Conservation (phyloP, 2,888 invertebrate genomes). For the Eupithecia pulchellata region DNA sequence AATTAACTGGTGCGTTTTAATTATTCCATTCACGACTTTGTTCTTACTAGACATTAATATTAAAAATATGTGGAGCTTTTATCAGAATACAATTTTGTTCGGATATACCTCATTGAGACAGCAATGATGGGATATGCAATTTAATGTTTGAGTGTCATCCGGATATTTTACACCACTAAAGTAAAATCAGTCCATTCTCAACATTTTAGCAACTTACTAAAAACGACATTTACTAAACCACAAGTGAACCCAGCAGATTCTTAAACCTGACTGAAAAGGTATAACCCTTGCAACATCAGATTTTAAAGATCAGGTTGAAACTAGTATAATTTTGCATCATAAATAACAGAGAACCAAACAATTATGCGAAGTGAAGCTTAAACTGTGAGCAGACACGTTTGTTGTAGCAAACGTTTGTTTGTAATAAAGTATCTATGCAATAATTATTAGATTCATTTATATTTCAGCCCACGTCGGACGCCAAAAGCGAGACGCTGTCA, state of each 20-base stretch:
- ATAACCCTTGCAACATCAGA: not conserved
- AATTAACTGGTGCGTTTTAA: not conserved
- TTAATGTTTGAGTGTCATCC: not conserved
- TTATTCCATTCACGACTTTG: not conserved
- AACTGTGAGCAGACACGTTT: not conserved
- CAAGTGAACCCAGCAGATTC: not conserved
- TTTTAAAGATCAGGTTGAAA: not conserved
- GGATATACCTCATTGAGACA: not conserved
- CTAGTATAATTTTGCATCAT: not conserved
- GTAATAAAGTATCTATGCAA: not conserved
- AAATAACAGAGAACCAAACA: not conserved
- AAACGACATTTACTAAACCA: not conserved
- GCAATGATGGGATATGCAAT: not conserved
- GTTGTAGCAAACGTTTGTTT: too few relatives aligned
- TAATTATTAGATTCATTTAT: slow-evolving; percentile 15
- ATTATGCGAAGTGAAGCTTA: not conserved
- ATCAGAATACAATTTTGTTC: not conserved
- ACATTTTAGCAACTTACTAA: not conserved
- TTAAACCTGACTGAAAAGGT: not conserved
- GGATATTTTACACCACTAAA: not conserved
- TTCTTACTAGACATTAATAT: not conserved
- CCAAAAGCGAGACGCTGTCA: slow-evolving; percentile 61
- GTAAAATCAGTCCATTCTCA: not conserved
- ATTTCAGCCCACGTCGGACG: slow-evolving; percentile 67
- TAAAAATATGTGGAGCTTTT: not conserved